Evolutionary conservation across 2,113 vertebrate genomes (phyloP).

Genomic region (Muscicapa adusta): DNA sequence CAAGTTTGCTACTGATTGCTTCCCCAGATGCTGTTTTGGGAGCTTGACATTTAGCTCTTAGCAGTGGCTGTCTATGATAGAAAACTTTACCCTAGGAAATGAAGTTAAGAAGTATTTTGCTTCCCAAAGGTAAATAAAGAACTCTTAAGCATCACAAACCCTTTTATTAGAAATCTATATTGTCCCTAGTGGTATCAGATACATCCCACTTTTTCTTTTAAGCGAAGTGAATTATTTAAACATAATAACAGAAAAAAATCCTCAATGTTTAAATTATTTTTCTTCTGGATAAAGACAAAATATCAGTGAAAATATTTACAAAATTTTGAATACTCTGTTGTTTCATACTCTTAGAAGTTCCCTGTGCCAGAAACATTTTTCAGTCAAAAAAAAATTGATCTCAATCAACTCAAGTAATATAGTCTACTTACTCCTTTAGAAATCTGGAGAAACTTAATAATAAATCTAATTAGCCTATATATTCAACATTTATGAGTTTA

Average conservation of each 20-base stretch:
- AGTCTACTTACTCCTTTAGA: slow-evolving; percentile 3
- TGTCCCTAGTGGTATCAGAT: background rate
- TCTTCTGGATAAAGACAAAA: background rate
- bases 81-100: background rate
- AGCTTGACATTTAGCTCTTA: slow-evolving; percentile 27
- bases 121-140: background rate
- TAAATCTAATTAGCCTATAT: slow-evolving; percentile 42
- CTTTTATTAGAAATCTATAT: background rate
- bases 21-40: background rate
- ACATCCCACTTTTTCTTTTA: background rate
- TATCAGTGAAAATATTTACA: background rate
- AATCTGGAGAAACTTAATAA: slow-evolving; percentile 19
- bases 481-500: slow-evolving; percentile 49
- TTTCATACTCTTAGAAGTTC: background rate
- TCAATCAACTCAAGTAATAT: slow-evolving; percentile 43
- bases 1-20: slow-evolving; percentile 25
- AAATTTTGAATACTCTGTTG: background rate
- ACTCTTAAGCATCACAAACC: background rate
- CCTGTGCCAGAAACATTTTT: background rate
- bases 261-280: background rate
- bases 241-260: background rate
- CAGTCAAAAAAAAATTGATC: background rate
- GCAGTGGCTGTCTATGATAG: background rate
- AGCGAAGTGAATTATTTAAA: background rate
- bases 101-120: background rate